These are phyloP conservation scores for Diaphora mendica DNA, from an alignment of 2,888 invertebrate genomes.

Conservation along the genomic window DNA sequence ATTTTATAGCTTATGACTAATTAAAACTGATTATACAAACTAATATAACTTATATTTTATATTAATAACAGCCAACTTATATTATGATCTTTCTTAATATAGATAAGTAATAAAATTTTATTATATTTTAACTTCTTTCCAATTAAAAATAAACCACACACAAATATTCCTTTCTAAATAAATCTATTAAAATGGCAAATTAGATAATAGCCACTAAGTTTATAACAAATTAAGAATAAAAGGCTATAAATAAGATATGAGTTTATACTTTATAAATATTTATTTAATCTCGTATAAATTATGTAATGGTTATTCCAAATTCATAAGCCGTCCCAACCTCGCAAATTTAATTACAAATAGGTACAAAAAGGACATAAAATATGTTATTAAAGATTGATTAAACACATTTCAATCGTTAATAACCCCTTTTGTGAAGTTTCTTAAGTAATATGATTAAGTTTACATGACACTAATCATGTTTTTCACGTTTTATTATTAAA, in stretches of 20 bases:
- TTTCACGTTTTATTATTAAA: neutral
- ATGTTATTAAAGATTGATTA: neutral
- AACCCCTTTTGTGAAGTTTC: neutral
- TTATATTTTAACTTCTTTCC: neutral
- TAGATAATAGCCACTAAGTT: neutral
- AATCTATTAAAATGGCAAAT: conserved; percentile 16
- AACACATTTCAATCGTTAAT: conserved; percentile 3
- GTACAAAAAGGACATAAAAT: conserved; percentile 3
- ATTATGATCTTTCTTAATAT: neutral
- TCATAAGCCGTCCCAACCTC: neutral
- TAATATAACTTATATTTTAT: neutral
- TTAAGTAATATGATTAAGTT: neutral
- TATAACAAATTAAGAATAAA: conserved; percentile 6
- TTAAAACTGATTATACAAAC: neutral
- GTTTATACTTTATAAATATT: conserved; percentile 6
- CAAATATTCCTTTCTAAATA: conserved; percentile 4
- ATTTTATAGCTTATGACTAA: neutral
- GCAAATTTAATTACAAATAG: neutral
- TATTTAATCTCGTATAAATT: conserved; percentile 12
- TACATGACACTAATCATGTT: neutral
- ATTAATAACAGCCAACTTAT: neutral
- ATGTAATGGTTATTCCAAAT: conserved; percentile 1
- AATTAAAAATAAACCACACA: neutral
- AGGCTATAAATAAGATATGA: conserved; percentile 6
- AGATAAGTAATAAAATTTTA: neutral